Percentiles rank a stretch among this genome's conserved stretches.
These are phyloP conservation scores for Luperina nickerlii DNA, from an alignment of 2,888 invertebrate species.

Conservation along the genomic window DNA sequence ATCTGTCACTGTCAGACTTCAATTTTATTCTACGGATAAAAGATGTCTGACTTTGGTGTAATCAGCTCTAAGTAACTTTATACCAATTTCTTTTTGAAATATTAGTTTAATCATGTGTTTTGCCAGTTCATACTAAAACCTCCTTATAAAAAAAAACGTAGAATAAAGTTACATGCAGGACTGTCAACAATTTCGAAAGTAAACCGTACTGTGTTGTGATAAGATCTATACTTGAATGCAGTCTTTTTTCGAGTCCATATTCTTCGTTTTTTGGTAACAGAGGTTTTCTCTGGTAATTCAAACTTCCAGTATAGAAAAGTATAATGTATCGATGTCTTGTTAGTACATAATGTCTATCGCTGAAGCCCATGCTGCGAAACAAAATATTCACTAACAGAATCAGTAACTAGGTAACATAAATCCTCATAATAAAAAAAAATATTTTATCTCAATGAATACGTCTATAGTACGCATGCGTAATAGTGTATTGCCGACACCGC, in stretches of 20 bases:
- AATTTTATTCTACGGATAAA: not conserved
- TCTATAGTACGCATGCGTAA: constrained; percentile 47
- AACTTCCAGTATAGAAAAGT: constrained; percentile 53
- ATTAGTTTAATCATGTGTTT: not conserved
- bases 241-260: not conserved
- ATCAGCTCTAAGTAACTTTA: not conserved
- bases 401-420: constrained; percentile 30
- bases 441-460: constrained; percentile 9
- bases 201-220: not conserved
- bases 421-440: constrained; percentile 25
- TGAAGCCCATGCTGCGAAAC: constrained; percentile 80
- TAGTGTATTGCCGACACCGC: constrained; percentile 15
- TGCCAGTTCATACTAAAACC: not conserved
- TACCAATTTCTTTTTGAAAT: not conserved
- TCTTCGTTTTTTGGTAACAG: not conserved
- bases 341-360: constrained; percentile 71
- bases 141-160: not conserved
- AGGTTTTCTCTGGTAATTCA: constrained; percentile 19
- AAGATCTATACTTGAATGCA: not conserved
- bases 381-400: constrained; percentile 63
- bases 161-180: not conserved
- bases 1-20: too few relatives aligned
- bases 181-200: not conserved
- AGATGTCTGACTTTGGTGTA: not conserved
- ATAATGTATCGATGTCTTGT: constrained; percentile 63